Evolutionary conservation across 2,888 invertebrate species (phyloP).

Genomic region (Cactoblastis cactorum): DNA sequence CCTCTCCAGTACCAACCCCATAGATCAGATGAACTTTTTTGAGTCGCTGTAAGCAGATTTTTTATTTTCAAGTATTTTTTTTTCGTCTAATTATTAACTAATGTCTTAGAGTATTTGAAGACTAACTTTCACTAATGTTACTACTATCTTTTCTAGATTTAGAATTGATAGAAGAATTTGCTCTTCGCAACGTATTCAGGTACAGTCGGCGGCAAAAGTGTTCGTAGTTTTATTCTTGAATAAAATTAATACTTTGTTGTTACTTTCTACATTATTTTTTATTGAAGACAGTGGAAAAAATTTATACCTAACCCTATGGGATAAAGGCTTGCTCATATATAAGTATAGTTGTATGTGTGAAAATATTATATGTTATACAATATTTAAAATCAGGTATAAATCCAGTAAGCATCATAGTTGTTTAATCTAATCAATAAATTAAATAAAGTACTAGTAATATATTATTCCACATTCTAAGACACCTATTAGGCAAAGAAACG

Average conservation of each 20-base stretch:
- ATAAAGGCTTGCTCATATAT: too few species aligned
- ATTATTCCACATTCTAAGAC: too few species aligned
- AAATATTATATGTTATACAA: too few species aligned
- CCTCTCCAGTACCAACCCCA: slow-evolving; percentile 74
- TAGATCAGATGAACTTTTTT: slow-evolving; percentile 79
- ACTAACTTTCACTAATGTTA: slow-evolving; percentile 31
- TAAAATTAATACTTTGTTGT: neutral
- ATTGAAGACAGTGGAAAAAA: too few species aligned
- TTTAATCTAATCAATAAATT: too few species aligned
- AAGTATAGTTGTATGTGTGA: too few species aligned
- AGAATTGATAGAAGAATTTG: neutral
- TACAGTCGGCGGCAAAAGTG: slow-evolving; percentile 5
- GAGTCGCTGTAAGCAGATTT: slow-evolving; percentile 75
- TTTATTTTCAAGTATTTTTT: slow-evolving; percentile 32
- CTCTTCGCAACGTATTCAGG: slow-evolving; percentile 3
- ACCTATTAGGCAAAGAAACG: too few species aligned
- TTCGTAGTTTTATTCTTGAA: neutral
- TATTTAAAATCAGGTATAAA: too few species aligned
- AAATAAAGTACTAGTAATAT: too few species aligned
- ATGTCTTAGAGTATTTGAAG: slow-evolving; percentile 22
- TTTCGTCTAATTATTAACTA: slow-evolving; percentile 23
- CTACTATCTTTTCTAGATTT: slow-evolving; percentile 5
- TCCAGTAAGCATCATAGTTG: too few species aligned
- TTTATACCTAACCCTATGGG: too few species aligned
- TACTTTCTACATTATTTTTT: neutral